Base-by-base conservation (phyloP, 2,888 invertebrate genomes). In the Lasioglossum figueresi region DNA sequence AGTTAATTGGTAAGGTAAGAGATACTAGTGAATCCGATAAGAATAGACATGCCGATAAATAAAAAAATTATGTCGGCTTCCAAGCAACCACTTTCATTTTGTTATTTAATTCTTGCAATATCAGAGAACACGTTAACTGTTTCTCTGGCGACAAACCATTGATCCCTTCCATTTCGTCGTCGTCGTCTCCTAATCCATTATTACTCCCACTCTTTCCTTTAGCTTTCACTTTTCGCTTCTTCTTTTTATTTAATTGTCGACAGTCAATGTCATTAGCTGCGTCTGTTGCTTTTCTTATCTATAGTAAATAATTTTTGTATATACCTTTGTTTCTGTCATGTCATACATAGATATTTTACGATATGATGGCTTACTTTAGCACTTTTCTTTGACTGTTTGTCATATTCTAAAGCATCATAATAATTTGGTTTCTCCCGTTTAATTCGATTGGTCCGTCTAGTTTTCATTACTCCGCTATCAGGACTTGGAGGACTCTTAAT, bases 341-440 rank as follows among this genome's bases (percentile, higher is more conserved):
- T 31, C 23, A n/a, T 23, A 85, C 71, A 75, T 66, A 40, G 40
- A 80, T 37, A 68, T 27, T 48, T 34, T 75, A 77, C 48, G 14
- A 40, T 72, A 81, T 12, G 63, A 56, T 23, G 31, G 40, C 73
- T 79, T 91, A 93, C 94, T 91, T 94, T 94, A 19, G 93, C 92
- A 93, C 95, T 97, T 95, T 97, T 96, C 93, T 96, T 96, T 78
- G 97, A 96, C 93, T 97, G 97, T 92, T 97, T 97, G 93, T 98
- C 97, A 93, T 97, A 98, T 92, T 98, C 97, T 85, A 97, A 96
- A 0, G 97, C 97, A 95, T 98, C 98, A 89, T 98, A 98, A 94
- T 97, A 98, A 95, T 98, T 97, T 2, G 98, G 97, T 92, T 98
- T 97, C 31, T 97, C 97, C 81, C 98, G 95, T 83, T 97, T 96